Evolutionary conservation across 2,888 invertebrate genomes (phyloP), one percentile per base, ranked within the genome.

Genomic region (Cataglyphis rosenhaueri): DNA sequence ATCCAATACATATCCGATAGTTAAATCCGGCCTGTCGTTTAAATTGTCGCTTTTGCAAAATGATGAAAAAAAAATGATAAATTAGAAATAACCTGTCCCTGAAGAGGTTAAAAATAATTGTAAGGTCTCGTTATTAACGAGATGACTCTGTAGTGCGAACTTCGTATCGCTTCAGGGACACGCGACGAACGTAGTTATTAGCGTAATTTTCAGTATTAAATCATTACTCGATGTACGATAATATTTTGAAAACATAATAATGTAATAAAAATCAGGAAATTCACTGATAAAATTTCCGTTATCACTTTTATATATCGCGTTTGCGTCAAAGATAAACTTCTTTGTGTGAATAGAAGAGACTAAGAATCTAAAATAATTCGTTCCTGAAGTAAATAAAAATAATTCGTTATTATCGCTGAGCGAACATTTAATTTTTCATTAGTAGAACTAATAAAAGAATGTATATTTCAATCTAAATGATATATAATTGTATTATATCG

Each of bases 51-150:
- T 41, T 8, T 21, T 59, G 32, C n/a, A 48, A 59, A 44, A 57
- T 68, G 44, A 76, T 57, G 32, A 21, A 57, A 41, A n/a, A 32
- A 68, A 44, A 57, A 78, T 70, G 70, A 79, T 61, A 70, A 79
- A 70, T 79, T 35, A 25, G 12, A 59, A 79, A 79, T 79, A 79
- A 79, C 78, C 44, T 59, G 78, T 70, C 78, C 78, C 78, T 79
- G 78, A 70, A 70, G 78, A 61, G 12, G 44, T 70, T 79, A 79
- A 79, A 79, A 79, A 79, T 79, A 70, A 70, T 79, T 44, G 70
- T 59, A 79, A 68, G 44, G 25, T 79, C 78, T 79, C 21, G 59
- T 21, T 61, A 64, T 21, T 61, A 64, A 35, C 44, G 70, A n/a
- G n/a, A 70, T 70, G 59, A 64, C 59, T 79, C 59, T 78, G 59